Conservation (phyloP, 2,113 vertebrate genomes). For the Nesogale talazaci region DNA sequence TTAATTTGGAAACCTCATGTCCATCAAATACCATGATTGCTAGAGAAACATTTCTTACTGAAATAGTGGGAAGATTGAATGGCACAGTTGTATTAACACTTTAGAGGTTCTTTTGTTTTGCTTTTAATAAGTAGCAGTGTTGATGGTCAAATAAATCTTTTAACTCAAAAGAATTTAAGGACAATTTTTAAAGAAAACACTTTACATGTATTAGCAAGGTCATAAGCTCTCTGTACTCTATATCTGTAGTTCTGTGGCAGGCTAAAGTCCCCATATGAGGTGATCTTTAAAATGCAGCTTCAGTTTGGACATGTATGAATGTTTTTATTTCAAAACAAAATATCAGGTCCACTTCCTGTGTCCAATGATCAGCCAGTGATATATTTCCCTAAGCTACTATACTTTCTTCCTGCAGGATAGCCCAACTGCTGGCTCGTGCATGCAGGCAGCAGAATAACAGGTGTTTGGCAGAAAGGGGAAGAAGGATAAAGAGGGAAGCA, state of each 20-base stretch:
- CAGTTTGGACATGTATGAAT: neutral
- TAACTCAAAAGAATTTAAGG: slow-evolving; percentile 27
- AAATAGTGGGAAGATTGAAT: slow-evolving; percentile 48
- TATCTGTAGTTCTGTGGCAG: neutral
- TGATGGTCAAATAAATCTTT: neutral
- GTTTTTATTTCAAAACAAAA: neutral
- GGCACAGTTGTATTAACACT: slow-evolving; percentile 60
- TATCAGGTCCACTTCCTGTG: neutral
- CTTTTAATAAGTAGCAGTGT: slow-evolving; percentile 35
- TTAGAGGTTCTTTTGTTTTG: neutral
- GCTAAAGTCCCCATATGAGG: neutral
- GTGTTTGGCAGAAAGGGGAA: neutral
- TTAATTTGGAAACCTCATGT: neutral
- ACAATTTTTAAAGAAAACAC: slow-evolving; percentile 49
- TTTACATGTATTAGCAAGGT: neutral
- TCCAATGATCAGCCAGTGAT: neutral
- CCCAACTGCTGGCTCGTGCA: neutral
- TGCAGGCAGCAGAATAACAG: neutral
- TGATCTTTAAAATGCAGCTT: neutral
- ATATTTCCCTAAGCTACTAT: neutral
- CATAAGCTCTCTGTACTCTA: neutral
- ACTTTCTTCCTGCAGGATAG: neutral
- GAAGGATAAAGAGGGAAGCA: neutral
- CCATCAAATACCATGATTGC: neutral
- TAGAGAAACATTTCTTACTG: slow-evolving; percentile 51